A percentile compares a stretch with the other conserved stretches of the same genome.
Evolutionary conservation across 2,888 invertebrate species (phyloP).

Genomic region (Drosophila kambysellisi): DNA sequence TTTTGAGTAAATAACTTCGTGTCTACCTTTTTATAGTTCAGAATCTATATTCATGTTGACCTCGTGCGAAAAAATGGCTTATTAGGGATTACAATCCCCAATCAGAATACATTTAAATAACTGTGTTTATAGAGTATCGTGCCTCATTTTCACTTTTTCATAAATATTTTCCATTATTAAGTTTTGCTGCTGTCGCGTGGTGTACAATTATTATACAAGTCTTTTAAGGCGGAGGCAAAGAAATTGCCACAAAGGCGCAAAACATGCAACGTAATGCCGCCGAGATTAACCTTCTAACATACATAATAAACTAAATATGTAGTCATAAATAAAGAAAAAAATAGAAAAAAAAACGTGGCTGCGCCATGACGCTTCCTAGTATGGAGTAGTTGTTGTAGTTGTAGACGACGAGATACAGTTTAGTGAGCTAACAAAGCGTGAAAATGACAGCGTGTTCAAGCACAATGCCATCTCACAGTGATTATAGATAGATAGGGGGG

Average conservation of each 20-base stretch:
- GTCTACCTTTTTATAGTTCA: too few species aligned
- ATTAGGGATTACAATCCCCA: too few species aligned
- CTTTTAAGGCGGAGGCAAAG: conserved; percentile 40
- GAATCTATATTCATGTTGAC: too few species aligned
- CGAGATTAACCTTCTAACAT: conserved; percentile 80
- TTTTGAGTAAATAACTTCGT: too few species aligned
- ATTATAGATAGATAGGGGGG: neutral
- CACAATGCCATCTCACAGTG: conserved; percentile 42
- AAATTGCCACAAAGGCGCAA: conserved; percentile 56
- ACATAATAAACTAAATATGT: conserved; percentile 69
- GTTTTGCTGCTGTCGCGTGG: neutral
- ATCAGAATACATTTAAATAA: neutral
- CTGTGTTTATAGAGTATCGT: neutral
- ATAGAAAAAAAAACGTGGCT: conserved; percentile 23
- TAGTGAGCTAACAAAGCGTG: conserved; percentile 80
- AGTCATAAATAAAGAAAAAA: conserved; percentile 47
- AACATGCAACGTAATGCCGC: conserved; percentile 73
- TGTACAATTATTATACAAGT: conserved; percentile 5
- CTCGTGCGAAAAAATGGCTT: too few species aligned
- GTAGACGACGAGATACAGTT: conserved; percentile 61
- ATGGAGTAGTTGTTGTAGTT: neutral
- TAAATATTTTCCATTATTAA: neutral
- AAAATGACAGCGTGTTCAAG: conserved; percentile 74
- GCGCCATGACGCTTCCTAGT: conserved; percentile 51
- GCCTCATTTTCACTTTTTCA: neutral